Conservation (phyloP, 2,888 invertebrate genomes). For the Eucera pruinosa region DNA sequence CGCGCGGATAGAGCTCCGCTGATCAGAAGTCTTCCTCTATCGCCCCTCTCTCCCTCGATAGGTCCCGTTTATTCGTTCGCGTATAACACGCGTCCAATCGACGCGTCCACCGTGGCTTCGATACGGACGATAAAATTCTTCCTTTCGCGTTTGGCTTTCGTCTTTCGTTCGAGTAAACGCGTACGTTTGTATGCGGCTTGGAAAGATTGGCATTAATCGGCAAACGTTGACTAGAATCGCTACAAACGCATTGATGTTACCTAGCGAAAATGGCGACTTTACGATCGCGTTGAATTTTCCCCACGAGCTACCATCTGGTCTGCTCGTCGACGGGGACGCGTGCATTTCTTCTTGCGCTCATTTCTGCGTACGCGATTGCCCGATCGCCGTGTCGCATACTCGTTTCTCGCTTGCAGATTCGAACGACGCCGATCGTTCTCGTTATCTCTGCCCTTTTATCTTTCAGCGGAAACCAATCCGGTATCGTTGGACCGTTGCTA, state of each 20-base stretch:
- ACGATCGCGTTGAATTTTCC: background rate
- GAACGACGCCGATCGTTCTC: background rate
- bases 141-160: too few relatives aligned
- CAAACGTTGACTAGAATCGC: conserved; percentile 27
- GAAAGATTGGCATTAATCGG: background rate
- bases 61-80: background rate
- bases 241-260: conserved; percentile 63
- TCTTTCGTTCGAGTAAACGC: too few relatives aligned
- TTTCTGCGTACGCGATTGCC: too few relatives aligned
- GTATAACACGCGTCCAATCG: too few relatives aligned
- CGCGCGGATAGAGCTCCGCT: too few relatives aligned
- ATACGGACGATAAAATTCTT: background rate
- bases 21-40: background rate
- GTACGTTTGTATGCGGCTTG: background rate
- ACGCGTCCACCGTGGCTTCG: background rate
- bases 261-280: background rate
- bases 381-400: too few relatives aligned
- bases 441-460: background rate
- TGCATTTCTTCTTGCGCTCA: too few relatives aligned
- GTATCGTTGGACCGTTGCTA: background rate
- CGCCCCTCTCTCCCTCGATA: background rate
- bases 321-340: too few relatives aligned
- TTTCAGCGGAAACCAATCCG: background rate
- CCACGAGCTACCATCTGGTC: too few relatives aligned
- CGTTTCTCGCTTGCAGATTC: too few relatives aligned